Conservation (phyloP, 2,888 invertebrate species). For the Halictus ligatus region DNA sequence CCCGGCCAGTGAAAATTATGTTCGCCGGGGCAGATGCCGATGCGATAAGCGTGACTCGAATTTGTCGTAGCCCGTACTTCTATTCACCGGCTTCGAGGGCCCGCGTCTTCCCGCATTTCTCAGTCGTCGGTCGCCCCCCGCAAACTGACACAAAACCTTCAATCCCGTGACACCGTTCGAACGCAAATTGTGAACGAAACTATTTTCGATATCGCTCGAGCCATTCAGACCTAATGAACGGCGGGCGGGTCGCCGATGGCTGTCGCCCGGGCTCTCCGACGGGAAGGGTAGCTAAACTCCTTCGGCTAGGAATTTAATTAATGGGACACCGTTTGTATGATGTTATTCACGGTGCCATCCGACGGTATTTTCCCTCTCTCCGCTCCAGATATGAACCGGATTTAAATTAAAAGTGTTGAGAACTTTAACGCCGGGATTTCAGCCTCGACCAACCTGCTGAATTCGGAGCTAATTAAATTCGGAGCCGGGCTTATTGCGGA, state of each 20-base stretch:
- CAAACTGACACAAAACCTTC: conserved; percentile 59
- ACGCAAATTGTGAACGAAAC: conserved; percentile 75
- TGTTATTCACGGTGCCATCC: conserved; percentile 72
- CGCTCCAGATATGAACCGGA: conserved; percentile 78
- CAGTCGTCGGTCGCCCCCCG: conserved; percentile 51
- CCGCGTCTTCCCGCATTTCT: conserved; percentile 4
- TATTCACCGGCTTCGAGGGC: background rate
- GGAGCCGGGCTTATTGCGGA: conserved; percentile 53
- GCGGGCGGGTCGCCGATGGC: conserved; percentile 41
- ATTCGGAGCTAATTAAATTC: conserved; percentile 77
- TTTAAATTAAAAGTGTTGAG: conserved; percentile 80
- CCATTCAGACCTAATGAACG: conserved; percentile 75
- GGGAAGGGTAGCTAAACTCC: conserved; percentile 65
- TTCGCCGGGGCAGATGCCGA: background rate
- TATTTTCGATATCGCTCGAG: conserved; percentile 73
- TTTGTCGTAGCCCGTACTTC: background rate
- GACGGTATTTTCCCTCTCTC: conserved; percentile 36
- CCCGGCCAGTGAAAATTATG: conserved; percentile 15
- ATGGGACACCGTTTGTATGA: conserved; percentile 78
- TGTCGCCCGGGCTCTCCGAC: conserved; percentile 55
- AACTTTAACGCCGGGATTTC: conserved; percentile 75
- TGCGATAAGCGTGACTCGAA: conserved; percentile 10
- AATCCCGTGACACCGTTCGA: conserved; percentile 67
- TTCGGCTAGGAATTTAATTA: conserved; percentile 81
- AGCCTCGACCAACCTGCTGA: conserved; percentile 55